Percentiles rank a stretch among this genome's conserved stretches.
phyloP scores from a whole-genome alignment of 2,888 invertebrate genomes.

The Phaonia tiefii region DNA sequence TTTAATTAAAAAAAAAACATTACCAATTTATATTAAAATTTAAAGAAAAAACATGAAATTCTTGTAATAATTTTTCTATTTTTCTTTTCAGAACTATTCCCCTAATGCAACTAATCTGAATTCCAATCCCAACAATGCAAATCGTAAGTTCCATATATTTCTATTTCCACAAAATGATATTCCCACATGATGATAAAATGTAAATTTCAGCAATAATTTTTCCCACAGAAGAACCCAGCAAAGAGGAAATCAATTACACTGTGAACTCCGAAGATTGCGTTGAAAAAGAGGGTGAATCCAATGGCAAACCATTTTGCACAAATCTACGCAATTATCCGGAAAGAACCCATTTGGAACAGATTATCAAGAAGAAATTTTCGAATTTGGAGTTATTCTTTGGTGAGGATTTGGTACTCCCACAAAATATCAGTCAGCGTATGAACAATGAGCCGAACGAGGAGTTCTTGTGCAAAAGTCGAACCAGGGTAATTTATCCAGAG shows the following conservation, averaged over 20 bases:
- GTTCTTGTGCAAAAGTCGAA: slow-evolving; percentile 80
- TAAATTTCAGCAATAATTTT: slow-evolving; percentile 27
- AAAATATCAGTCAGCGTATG: slow-evolving; percentile 81
- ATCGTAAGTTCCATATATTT: neutral
- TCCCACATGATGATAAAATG: neutral
- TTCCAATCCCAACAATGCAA: neutral
- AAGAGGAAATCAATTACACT: neutral
- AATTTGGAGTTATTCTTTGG: slow-evolving; percentile 77
- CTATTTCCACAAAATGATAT: too few species aligned
- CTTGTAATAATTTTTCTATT: neutral
- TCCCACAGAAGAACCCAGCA: slow-evolving; percentile 41
- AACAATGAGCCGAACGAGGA: slow-evolving; percentile 77
- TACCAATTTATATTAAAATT: too few species aligned
- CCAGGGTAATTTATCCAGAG: slow-evolving; percentile 83
- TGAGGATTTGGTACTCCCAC: slow-evolving; percentile 78
- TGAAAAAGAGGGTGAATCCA: slow-evolving; percentile 66
- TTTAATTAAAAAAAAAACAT: too few species aligned
- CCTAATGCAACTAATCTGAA: too few species aligned
- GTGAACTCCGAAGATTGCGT: slow-evolving; percentile 64
- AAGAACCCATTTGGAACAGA: slow-evolving; percentile 73
- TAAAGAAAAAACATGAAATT: too few species aligned
- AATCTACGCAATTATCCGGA: slow-evolving; percentile 80
- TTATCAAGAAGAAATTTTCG: slow-evolving; percentile 69
- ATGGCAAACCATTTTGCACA: slow-evolving; percentile 80
- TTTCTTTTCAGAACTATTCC: neutral